Evolutionary conservation across 1,140 invertebrate species (phyloP), one percentile per base, ranked within the genome.

Genomic region (Drosophila tristis): DNA sequence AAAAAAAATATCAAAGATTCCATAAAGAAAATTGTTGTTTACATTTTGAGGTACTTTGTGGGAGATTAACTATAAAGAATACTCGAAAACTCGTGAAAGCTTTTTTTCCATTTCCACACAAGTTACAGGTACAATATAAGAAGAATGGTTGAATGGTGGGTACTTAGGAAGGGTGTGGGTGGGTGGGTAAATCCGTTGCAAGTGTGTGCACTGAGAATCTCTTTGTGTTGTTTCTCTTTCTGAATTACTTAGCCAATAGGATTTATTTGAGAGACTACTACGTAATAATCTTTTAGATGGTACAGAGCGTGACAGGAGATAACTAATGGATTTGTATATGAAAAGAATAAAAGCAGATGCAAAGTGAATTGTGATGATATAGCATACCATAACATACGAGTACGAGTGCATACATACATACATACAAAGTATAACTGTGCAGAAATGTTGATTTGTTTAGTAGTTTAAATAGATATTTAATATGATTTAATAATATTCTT

Each of bases 351-450:
- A 49, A 78, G 90, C 82, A 86, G 74, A 91, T 91, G 90, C 90
- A 91, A 87, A 91, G 90, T 91, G 90, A 91, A 91, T 91, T 91
- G 90, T 91, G 90, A 91, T 91, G 82, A 86, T 78, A 80, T 56
- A 78, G 56, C 50, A 67, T 78, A 78, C 42, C 51, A 65, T 55
- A 74, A 48, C 35, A 59, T 56, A 67, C 20, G 20, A 20, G 20
- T 55, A 48, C 54, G 4, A 45, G 29, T 72, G 44, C 15, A 16
- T 68, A 44, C 29, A 43, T 23, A 29, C 29, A 15, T 45, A 45
- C 11, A 9, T 31, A 31, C 7, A 31, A 7, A 31, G 31, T 31
- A 31, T 9, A 31, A 31, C 31, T 31, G 35, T 39, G 35, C 35
- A 39, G 35, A 11, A 39, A 39, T 1, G 35, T 39, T 13, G 35